Evolutionary conservation across 2,797 vertebrate species (phyloP).

Genomic region (Caiman crocodilus): DNA sequence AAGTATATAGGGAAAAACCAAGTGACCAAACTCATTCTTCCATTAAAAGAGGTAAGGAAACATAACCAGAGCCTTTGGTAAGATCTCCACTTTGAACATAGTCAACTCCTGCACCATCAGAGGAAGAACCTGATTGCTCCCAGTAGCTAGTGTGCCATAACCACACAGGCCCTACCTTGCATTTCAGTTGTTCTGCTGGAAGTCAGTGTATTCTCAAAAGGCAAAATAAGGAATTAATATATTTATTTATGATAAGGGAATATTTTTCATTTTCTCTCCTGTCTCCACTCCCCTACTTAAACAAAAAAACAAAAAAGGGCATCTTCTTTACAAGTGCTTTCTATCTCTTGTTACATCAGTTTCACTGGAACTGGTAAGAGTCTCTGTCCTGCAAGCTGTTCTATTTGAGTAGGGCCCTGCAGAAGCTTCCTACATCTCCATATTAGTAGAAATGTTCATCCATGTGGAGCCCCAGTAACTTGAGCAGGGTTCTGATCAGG

Average conservation of each 20-base stretch:
- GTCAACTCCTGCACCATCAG: not conserved
- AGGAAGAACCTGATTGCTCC: not conserved
- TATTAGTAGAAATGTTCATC: not conserved
- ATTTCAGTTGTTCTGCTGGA: not conserved
- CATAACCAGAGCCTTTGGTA: not conserved
- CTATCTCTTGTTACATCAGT: not conserved
- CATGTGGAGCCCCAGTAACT: not conserved
- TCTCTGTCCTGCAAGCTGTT: not conserved
- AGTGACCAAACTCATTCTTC: constrained; percentile 91
- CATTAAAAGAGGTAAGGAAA: constrained; percentile 92
- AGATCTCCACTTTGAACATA: not conserved
- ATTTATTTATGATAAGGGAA: not conserved
- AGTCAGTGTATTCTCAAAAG: not conserved
- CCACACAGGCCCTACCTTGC: not conserved
- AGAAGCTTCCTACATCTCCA: not conserved
- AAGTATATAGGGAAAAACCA: constrained; percentile 91
- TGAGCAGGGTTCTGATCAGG: not conserved
- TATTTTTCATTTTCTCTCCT: not conserved
- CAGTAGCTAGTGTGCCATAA: not conserved
- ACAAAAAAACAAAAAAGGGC: not conserved
- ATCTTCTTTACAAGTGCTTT: not conserved
- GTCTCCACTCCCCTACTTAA: not conserved
- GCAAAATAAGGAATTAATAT: not conserved
- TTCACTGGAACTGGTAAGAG: not conserved
- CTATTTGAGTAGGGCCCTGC: not conserved